Evolutionary conservation across 2,113 vertebrate genomes (phyloP), one percentile per base, ranked within the genome.

Genomic region (Thunnus maccoyii): DNA sequence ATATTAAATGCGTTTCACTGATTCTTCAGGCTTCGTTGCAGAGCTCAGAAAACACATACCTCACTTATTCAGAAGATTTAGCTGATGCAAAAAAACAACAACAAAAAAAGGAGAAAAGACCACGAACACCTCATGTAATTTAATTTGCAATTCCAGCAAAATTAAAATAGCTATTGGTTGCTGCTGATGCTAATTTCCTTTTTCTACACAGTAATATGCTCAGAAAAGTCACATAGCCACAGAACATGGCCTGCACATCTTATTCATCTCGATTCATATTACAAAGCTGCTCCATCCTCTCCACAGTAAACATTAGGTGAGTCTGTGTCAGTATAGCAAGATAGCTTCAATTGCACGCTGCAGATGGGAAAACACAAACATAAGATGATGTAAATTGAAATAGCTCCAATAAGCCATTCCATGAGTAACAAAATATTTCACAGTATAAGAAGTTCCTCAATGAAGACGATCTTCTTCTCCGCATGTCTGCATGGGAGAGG

Each of bases 241-340:
- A 30, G 27, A 41, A 41, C 36, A 41, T 36, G 8, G 14, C 32
- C 12, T 47, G 27, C 4, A 41, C 44, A 64, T 30, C 27, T 30
- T 30, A 30, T 80, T 25, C 54, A 15, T 47, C 63, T 46, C 56
- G 62, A 62, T 69, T 78, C 76, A 66, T 68, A 66, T 76, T 41
- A 64, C 22, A 81, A 55, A 64, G 56, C 11, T 65, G 44, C 61
- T 76, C 5, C 36, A 80, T 78, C 79, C 51, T 57, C 32, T 64
- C 36, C 68, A 71, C 54, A 44, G 71, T 82, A 84, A 89, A 86
- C 62, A 90, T 41, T 79, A 50, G 67, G 78, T 69, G 47, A 44
- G n/a, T 81, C 46, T 77, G 32, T 36, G 80, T 78, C 77, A 76
- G 72, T 73, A 72, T 13, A 70, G 68, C 60, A 80, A 52, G 30